Base-by-base conservation (phyloP, 1,140 invertebrate species). In the Heliconius hewitsoni region DNA sequence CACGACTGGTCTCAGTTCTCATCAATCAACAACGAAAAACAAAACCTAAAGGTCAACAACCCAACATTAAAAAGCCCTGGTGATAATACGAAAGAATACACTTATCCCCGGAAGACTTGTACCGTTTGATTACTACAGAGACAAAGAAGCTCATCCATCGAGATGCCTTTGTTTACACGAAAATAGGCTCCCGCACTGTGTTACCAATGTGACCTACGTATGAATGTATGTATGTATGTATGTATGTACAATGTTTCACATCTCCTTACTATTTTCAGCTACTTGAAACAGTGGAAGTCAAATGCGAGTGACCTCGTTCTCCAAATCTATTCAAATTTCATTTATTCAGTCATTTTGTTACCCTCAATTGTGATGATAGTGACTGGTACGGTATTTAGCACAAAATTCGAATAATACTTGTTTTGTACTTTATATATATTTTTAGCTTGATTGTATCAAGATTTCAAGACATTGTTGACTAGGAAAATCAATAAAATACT, bases 91-190 rank as follows among this genome's bases (percentile, higher is more conserved):
- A 75, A 81, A 83, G 74, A 83, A 83, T 79, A 83, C 74, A 82
- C 79, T 82, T 81, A 84, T 73, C 74, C 50, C 57, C 66, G 70
- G 30, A 79, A 82, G 81, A 77, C 60, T 80, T 78, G 78, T 74
- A 83, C 81, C 79, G 83, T 77, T 81, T 84, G 78, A 85, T 83
- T 85, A 83, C 82, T 79, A 75, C 57, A 75, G 76, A 73, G 77
- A 85, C 84, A 85, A 85, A 85, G 82, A 81, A 75, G 27, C 78
- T 83, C 82, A 83, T 82, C 81, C 82, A 83, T 83, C 74, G 79
- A 60, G 19, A 78, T 46, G 71, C 74, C 77, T 83, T 85, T 85
- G 82, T 85, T 76, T 85, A 34, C 39, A 57, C 74, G 55, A 71
- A 78, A 85, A 85, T 81, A 78, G 78, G 52, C 71, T 71, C 39